Base-by-base conservation (phyloP, 2,113 vertebrate genomes). In the Coptodon rendalli region DNA sequence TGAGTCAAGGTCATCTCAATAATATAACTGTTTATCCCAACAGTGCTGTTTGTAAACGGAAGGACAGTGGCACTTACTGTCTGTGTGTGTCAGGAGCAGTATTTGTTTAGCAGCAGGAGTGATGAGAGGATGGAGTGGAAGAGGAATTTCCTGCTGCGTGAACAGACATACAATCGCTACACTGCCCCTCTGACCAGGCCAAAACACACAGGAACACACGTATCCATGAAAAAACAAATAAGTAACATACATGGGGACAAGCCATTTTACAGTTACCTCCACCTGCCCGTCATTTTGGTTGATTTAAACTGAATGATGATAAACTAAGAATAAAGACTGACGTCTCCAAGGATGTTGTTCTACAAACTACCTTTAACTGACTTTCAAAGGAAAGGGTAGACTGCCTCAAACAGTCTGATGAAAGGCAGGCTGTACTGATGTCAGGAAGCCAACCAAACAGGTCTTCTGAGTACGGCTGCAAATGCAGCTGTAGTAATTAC, bases 121-220 rank as follows among this genome's bases (percentile, higher is more conserved):
- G 84, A 87, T 84, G 90, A 94, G 85, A 94, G 83, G 88, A 94
- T 79, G 71, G 82, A 93, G 82, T 76, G 81, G 56, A 95, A 93
- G 85, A 92, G 93, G 95, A 95, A 94, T 85, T 92, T 93, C 92
- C 93, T 91, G 92, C 95, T 94, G 94, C 83, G 94, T 59, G 83
- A 93, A 89, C 93, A 92, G 91, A 95, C 91, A 90, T 88, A 85
- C 48, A 81, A 86, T 88, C 50, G 3, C 84, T 54, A 11, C 85
- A n/a, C 90, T 81, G 86, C 45, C 82, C 54, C 40, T 73, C 79
- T 24, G 81, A 89, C 80, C 83, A 79, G 87, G 80, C 92, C 80
- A 86, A 89, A 14, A 83, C 71, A 80, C 82, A 85, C 45, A 86
- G 9, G 76, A 45, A 34, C 61, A 82, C 13, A 50, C 54, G 31